Percentiles rank a stretch among this genome's conserved stretches.
These are phyloP conservation scores for Thymelicus lineola DNA, from an alignment of 2,888 invertebrate species.

Conservation along the genomic window DNA sequence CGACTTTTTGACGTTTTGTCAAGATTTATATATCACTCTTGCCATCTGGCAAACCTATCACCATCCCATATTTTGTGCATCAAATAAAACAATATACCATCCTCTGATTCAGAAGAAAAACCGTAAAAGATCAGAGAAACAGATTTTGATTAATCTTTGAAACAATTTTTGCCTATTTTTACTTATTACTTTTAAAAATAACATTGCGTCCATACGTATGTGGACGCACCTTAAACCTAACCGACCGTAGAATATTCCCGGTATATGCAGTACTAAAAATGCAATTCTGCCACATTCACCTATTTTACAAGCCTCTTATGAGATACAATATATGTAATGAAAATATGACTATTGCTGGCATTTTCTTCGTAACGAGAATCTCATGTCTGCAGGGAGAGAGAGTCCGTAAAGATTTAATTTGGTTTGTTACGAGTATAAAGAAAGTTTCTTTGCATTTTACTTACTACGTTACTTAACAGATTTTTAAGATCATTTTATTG, in stretches of 20 bases:
- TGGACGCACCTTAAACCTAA: conserved; percentile 3
- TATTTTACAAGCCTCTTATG: conserved; percentile 20
- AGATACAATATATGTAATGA: conserved; percentile 24
- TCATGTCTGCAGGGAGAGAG: not conserved
- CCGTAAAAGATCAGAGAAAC: too few species aligned
- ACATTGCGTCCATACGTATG: not conserved
- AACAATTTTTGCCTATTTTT: too few species aligned
- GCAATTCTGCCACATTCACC: conserved; percentile 22
- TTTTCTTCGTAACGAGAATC: not conserved
- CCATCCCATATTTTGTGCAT: too few species aligned
- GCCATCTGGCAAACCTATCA: too few species aligned
- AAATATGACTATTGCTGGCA: conserved; percentile 18
- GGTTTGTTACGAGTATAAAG: not conserved
- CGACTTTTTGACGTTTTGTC: too few species aligned
- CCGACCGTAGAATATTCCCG: conserved; percentile 6
- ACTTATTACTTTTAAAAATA: too few species aligned
- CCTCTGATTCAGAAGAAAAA: too few species aligned
- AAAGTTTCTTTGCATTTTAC: not conserved
- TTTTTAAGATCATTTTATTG: too few species aligned
- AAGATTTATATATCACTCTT: too few species aligned
- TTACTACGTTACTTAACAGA: not conserved
- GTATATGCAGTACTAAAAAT: conserved; percentile 12
- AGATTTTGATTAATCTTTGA: too few species aligned
- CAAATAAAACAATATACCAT: too few species aligned
- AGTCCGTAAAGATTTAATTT: conserved; percentile 4